Evolutionary conservation across 2,113 vertebrate species (phyloP), one percentile per base, ranked within the genome.

Genomic region (Gasterosteus nipponicus): DNA sequence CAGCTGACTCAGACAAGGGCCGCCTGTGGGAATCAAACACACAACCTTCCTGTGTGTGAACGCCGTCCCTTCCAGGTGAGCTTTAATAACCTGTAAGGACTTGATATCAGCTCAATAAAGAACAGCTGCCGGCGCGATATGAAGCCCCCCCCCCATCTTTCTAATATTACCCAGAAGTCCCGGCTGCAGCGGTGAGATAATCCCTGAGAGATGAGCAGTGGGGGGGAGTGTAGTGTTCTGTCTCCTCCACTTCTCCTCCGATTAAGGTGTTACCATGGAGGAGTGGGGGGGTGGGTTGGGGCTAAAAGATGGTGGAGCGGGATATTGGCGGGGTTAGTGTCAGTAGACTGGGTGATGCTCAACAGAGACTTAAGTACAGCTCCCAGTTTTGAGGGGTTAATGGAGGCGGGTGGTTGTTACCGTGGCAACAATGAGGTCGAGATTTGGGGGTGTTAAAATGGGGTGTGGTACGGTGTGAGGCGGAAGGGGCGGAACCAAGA

Each of bases 131-230:
- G 79, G 75, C 73, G 60, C 39, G 58, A 31, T 61, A 64, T 15
- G 53, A 69, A 38, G 35, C 8, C 51, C 54, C 47, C 47, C 78
- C 79, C 75, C 83, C 81, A 58, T 26, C 72, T 82, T 86, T 85
- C 86, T 75, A 89, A 92, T 90, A 92, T 90, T 89, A 88, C 89
- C 87, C 89, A 92, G 84, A 88, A 90, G 83, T 78, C 89, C 54
- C 56, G 46, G 87, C 78, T 72, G 81, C 59, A 11, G 72, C 15
- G 49, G 56, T 51, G 54, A 76, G 82, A 86, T 90, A 92, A 92
- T 90, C 90, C 90, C 89, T 88, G 77, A 87, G 90, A 92, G 89
- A 90, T 92, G 89, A 90, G 81, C 73, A 77, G 75, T 77, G 86
- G 85, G 87, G 85, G 70, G 78, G 72, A 61, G 38, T 90, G 84